phyloP scores from a whole-genome alignment of 2,113 vertebrate genomes.

The Vulpes ferrilata region DNA sequence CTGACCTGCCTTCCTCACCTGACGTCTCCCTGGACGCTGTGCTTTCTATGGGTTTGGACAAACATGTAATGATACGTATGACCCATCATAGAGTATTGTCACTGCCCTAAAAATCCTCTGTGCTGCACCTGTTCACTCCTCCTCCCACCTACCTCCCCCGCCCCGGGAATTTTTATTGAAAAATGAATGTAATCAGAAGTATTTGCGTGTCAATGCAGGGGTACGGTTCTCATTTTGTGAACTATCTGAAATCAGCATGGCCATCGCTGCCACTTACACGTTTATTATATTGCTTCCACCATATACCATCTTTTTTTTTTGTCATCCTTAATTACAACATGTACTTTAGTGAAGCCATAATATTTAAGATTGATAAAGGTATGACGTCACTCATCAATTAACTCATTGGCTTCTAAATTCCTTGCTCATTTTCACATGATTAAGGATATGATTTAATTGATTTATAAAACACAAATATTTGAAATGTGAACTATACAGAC shows the following conservation, averaged over 20 bases:
- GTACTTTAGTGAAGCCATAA: neutral
- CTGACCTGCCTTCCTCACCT: neutral
- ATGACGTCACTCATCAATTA: neutral
- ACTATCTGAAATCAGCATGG: neutral
- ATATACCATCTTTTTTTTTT: neutral
- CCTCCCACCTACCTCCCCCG: too few relatives aligned
- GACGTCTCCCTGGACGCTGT: neutral
- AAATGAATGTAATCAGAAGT: neutral
- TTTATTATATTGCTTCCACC: neutral
- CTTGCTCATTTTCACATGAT: neutral
- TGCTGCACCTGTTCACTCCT: neutral
- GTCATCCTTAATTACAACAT: neutral
- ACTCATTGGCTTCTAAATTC: slow-evolving; percentile 18
- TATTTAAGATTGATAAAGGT: neutral
- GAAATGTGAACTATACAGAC: neutral
- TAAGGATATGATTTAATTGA: neutral
- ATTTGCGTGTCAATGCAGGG: neutral
- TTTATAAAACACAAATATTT: neutral
- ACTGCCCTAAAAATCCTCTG: neutral
- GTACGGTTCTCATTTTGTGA: neutral
- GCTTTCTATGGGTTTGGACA: neutral
- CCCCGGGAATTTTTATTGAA: neutral
- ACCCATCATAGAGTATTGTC: neutral
- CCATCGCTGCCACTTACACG: neutral
- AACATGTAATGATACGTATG: neutral